Evolutionary conservation across 30 jellyfish, hydroid and myxozoan species (phyloP).

Genomic region (Aurelia sp.): DNA sequence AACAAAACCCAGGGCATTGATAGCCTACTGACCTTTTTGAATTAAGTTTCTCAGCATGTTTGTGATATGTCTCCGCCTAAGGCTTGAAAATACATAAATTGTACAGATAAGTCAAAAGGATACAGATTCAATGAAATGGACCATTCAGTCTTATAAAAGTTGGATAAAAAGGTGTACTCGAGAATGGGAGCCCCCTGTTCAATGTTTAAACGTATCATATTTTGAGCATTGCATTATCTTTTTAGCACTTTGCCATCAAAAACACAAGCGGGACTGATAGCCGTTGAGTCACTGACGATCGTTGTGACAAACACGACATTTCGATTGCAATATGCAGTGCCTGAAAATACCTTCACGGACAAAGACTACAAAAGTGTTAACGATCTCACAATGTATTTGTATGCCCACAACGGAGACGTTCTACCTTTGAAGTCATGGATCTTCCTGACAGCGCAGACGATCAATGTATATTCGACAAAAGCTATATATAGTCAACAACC

Average conservation of each 20-base stretch:
- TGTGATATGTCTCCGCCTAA: no score
- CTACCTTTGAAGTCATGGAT: slow-evolving; percentile 47
- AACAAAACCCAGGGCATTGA: no score
- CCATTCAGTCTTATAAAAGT: no score
- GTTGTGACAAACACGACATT: slow-evolving; percentile 46
- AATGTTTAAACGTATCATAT: no score
- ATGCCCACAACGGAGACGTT: slow-evolving; percentile 25
- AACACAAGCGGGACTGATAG: slow-evolving; percentile 19
- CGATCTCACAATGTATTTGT: slow-evolving; percentile 53
- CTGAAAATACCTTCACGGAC: slow-evolving; percentile 79
- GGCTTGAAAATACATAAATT: no score
- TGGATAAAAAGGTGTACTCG: no score
- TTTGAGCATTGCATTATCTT: neutral
- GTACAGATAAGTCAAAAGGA: no score
- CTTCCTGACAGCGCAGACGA: slow-evolving; percentile 9
- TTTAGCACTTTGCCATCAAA: neutral
- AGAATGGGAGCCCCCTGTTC: no score
- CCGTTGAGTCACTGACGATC: slow-evolving; percentile 4
- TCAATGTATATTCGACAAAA: slow-evolving; percentile 31
- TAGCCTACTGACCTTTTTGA: no score
- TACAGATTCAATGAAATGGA: no score
- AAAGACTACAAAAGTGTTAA: slow-evolving; percentile 64
- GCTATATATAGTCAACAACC: slow-evolving; percentile 54
- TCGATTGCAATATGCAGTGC: slow-evolving; percentile 42
- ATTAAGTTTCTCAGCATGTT: no score